Conservation (phyloP, 2,888 invertebrate genomes). For the Cephalotes varians region DNA sequence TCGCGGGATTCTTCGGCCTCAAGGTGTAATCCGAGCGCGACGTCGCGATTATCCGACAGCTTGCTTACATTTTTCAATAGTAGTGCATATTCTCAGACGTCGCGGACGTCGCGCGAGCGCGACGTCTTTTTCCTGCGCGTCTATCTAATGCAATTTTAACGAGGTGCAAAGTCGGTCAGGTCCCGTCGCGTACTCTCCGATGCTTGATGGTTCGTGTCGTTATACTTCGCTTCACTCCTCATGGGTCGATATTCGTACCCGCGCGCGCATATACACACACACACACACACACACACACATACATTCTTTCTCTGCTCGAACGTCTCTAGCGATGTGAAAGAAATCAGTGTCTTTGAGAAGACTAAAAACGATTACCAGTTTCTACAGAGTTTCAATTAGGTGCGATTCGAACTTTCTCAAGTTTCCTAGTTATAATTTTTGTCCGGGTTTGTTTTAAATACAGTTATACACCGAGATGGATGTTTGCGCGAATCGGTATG, state of each 20-base stretch:
- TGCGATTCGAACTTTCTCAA: background rate
- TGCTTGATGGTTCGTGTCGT: slow-evolving; percentile 64
- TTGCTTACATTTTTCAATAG: slow-evolving; percentile 57
- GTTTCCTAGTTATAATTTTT: too few species aligned
- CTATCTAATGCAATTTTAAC: slow-evolving; percentile 73
- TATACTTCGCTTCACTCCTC: slow-evolving; percentile 61
- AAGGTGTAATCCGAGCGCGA: slow-evolving; percentile 13
- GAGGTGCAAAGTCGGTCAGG: slow-evolving; percentile 74
- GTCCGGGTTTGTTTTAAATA: background rate
- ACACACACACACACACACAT: too few species aligned
- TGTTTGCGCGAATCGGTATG: background rate
- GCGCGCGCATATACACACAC: background rate
- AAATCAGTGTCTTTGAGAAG: slow-evolving; percentile 56
- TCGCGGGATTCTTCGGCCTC: background rate
- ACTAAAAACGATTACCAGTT: background rate
- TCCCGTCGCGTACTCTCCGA: slow-evolving; percentile 62
- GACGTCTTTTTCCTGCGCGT: slow-evolving; percentile 58
- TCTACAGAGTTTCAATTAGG: background rate
- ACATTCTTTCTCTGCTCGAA: background rate
- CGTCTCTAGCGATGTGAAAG: slow-evolving; percentile 30
- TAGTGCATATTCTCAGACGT: slow-evolving; percentile 61
- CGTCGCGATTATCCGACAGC: slow-evolving; percentile 28
- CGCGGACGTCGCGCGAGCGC: slow-evolving; percentile 32
- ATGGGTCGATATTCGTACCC: slow-evolving; percentile 64
- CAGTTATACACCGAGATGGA: background rate